Base-by-base conservation (phyloP, 2,113 vertebrate species). In the Onychorhynchus coronatus region DNA sequence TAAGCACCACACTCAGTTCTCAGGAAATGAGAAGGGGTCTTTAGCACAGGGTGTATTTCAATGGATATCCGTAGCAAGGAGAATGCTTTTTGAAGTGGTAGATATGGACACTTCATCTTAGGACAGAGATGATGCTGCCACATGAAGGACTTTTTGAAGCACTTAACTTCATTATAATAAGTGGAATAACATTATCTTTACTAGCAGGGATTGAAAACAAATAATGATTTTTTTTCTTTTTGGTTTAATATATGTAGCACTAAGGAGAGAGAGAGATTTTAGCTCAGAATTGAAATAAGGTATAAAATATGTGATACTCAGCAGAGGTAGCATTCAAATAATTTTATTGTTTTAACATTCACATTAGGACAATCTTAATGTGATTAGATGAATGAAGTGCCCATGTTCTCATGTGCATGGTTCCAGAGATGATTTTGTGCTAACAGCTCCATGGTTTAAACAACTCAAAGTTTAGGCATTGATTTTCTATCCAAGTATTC, bases 111-210 rank as follows among this genome's bases (percentile, higher is more conserved):
- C 72, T 96, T 95, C 93, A 93, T 53, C 79, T 84, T 33, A 44
- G 50, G 37, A 58, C 76, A 31, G 9, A 71, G 31, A 77, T 47
- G 39, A 79, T 91, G 68, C 53, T 71, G n/a, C 66, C 58, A 88
- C 85, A 24, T 56, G 49, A 94, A 93, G 78, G 23, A 91, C 49
- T 87, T 92, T 89, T 58, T 91, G 74, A 97, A 89, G 72, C 78
- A 91, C 35, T 94, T 95, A 35, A 79, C 71, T 93, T 94, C 78
- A 66, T 97, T 95, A 63, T 56, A 92, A 39, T 73, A 94, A 95
- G 70, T 58, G 65, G 63, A 91, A 95, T 95, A 91, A 90, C 50
- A 50, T 88, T 93, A 52, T 75, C 61, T 52, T 94, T 74, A 88
- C 67, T 78, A 67, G 50, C 59, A 74, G 58, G 49, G 62, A 58